A percentile compares a stretch with the other conserved stretches of the same genome.
Conservation (phyloP, 1,140 invertebrate genomes). For the Magallana gigas region DNA sequence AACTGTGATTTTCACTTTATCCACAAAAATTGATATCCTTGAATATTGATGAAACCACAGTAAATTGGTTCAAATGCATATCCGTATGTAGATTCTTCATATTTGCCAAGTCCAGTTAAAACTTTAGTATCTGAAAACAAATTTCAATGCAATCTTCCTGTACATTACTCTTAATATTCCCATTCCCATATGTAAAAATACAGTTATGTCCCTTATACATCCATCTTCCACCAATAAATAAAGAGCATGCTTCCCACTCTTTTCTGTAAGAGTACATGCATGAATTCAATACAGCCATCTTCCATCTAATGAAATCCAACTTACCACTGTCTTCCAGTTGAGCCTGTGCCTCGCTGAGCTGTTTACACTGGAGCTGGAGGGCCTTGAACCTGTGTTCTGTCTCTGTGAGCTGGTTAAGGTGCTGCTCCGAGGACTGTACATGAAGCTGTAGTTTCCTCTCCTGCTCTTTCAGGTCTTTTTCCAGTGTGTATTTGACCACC, state of each 20-base stretch:
- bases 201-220: too few relatives aligned
- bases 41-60: too few relatives aligned
- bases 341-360: constrained; percentile 4
- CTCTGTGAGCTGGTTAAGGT: constrained; percentile 11
- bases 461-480: constrained; percentile 33
- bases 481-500: constrained; percentile 18
- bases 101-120: too few relatives aligned
- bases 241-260: neutral
- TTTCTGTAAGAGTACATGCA: too few relatives aligned
- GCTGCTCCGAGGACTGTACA: constrained; percentile 13
- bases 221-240: too few relatives aligned
- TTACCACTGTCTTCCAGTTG: neutral
- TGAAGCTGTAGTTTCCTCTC: constrained; percentile 27
- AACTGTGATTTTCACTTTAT: too few relatives aligned
- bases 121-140: too few relatives aligned
- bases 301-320: neutral
- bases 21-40: too few relatives aligned
- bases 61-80: too few relatives aligned
- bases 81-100: too few relatives aligned
- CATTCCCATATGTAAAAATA: too few relatives aligned
- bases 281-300: neutral
- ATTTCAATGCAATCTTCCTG: neutral
- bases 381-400: neutral
- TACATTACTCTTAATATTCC: too few relatives aligned
- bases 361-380: neutral